These are phyloP conservation scores for Chirona hameri DNA, from an alignment of 2,888 invertebrate species.

Conservation along the genomic window DNA sequence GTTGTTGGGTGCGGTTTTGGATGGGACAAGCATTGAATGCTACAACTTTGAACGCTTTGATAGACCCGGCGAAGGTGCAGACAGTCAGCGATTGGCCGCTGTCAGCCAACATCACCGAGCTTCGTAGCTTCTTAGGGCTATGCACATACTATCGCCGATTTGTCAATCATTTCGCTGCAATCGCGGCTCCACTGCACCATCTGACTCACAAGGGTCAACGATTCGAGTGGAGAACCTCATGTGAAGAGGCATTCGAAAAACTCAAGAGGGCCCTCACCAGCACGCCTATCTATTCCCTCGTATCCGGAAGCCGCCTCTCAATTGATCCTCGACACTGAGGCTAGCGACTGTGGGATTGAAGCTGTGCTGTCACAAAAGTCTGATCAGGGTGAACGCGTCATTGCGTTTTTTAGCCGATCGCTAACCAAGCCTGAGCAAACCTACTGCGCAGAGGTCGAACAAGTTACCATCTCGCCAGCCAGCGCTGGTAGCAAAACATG, in stretches of 20 bases:
- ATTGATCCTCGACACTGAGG: neutral
- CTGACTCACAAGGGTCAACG: conserved; percentile 27
- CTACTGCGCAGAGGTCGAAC: too few relatives aligned
- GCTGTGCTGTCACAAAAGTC: neutral
- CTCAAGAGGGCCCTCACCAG: conserved; percentile 40
- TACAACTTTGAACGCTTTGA: too few relatives aligned
- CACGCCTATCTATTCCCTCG: neutral
- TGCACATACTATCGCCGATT: conserved; percentile 41
- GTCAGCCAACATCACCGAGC: conserved; percentile 36
- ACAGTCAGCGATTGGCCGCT: conserved; percentile 40
- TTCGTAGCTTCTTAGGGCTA: conserved; percentile 42
- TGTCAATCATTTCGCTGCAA: conserved; percentile 39
- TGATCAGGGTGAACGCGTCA: neutral
- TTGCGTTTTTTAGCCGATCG: neutral
- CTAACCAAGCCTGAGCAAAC: neutral
- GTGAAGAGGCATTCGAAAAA: conserved; percentile 43
- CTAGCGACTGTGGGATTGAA: neutral
- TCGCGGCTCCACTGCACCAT: conserved; percentile 40
- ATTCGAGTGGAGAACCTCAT: conserved; percentile 42
- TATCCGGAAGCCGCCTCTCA: neutral
- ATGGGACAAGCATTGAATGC: too few relatives aligned
- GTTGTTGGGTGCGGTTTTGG: too few relatives aligned
- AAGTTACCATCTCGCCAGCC: too few relatives aligned
- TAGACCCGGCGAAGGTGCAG: conserved; percentile 39
- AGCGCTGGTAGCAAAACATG: too few relatives aligned